These are phyloP conservation scores for Alfaro cultratus DNA, from an alignment of 2,797 vertebrate species.

Conservation along the genomic window DNA sequence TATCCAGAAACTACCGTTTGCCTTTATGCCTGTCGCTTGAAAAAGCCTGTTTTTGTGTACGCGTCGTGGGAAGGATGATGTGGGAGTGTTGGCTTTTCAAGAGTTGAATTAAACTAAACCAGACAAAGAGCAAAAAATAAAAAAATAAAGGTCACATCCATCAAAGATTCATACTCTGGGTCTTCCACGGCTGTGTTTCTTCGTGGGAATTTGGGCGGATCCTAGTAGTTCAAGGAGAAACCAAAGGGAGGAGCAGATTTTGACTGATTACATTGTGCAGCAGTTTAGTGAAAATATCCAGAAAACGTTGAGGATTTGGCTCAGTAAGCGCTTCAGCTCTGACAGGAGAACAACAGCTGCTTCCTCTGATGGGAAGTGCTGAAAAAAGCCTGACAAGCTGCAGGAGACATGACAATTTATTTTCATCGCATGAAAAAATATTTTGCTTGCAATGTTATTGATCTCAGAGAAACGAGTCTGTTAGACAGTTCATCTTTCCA, in stretches of 20 bases:
- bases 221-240: conserved; percentile 32
- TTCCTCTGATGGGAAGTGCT: conserved; percentile 16
- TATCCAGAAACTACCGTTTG: conserved; percentile 53
- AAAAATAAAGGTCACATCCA: conserved; percentile 45
- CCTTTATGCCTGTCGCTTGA: conserved; percentile 24
- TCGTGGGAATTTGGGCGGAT: conserved; percentile 42
- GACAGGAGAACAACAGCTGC: conserved; percentile 20
- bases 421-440: conserved; percentile 6
- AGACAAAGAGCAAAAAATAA: conserved; percentile 23
- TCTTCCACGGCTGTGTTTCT: conserved; percentile 34
- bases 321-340: conserved; percentile 17
- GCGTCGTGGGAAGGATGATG: conserved; percentile 53
- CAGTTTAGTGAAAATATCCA: conserved; percentile 18
- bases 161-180: conserved; percentile 25
- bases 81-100: conserved; percentile 46
- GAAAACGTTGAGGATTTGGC: conserved; percentile 17
- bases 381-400: conserved; percentile 24
- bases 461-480: background rate
- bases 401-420: conserved; percentile 9
- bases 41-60: conserved; percentile 46
- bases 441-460: background rate
- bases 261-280: conserved; percentile 48
- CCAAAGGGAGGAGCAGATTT: conserved; percentile 12
- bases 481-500: background rate
- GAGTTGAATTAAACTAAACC: conserved; percentile 53